phyloP scores from a whole-genome alignment of 2,113 vertebrate genomes.

The Regulus satrapa region DNA sequence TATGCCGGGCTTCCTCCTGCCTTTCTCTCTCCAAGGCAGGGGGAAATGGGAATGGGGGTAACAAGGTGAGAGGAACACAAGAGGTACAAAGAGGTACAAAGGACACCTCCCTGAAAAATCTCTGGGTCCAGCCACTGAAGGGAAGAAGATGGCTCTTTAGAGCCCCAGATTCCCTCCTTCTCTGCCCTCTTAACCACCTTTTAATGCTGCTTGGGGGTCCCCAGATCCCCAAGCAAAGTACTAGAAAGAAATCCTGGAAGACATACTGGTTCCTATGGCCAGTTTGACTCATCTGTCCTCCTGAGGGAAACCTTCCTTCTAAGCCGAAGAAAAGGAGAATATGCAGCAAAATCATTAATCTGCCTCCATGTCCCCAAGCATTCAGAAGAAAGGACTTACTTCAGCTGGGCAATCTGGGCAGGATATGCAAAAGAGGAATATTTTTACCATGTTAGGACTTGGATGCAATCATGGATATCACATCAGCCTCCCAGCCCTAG shows the following conservation, averaged over 20 bases:
- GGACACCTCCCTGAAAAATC: not conserved
- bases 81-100: not conserved
- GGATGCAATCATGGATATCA: accelerated
- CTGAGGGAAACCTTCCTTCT: not conserved
- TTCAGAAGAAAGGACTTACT: not conserved
- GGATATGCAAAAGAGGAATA: not conserved
- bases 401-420: not conserved
- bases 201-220: not conserved
- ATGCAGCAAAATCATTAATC: not conserved
- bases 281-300: not conserved
- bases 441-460: not conserved
- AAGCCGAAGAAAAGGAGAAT: not conserved
- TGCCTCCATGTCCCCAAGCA: accelerated
- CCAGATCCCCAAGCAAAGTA: not conserved
- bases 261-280: not conserved
- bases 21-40: not conserved
- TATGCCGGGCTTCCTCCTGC: not conserved
- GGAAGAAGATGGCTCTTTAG: not conserved
- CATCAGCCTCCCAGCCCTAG: not conserved
- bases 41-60: not conserved
- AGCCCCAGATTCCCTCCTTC: not conserved
- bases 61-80: not conserved
- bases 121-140: not conserved
- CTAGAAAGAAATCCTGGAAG: not conserved
- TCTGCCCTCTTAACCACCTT: not conserved